Base-by-base conservation (phyloP, 2,888 invertebrate species). In the Lordiphosa andalusiaca region DNA sequence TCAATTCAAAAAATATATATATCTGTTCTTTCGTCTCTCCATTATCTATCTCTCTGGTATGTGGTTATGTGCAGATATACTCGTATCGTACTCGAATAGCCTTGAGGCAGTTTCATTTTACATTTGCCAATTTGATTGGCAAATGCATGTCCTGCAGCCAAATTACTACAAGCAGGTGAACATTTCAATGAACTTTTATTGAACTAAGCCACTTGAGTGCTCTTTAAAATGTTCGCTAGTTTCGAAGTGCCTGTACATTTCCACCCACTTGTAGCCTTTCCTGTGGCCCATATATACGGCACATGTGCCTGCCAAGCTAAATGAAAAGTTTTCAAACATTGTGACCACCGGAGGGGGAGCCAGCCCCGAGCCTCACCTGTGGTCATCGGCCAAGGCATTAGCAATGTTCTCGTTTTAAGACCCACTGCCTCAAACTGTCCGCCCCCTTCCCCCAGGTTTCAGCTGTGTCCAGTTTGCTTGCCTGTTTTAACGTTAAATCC, bases 401-500 rank as follows among this genome's bases (percentile, higher is more conserved):
- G 30, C 30, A 7, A 30, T 30, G 30, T 30, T 30, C 30, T 30
- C 30, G 30, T 7, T 30, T 30, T 30, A 30, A 30, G 30, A 30
- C 30, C 30, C 30, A 30, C 30, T 25, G 25, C 25, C 25, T 6
- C 25, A 6, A 13, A 25, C 30, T n/a, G 16, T 16, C 16, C 16
- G 16, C 16, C 16, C 16, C 16, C 3, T 19, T 19, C 19, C 2
- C 3, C 4, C 19, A 2, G 25, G 25, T 4, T 64, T 56, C 64
- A 64, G 64, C 66, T 63, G 65, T 50, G 63, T 50, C 50, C 63
- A 47, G 46, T 44, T 44, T 10, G 19, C 21, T 47, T 21, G 36
- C 23, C 23, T 25, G 13, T 49, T 38, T 37, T 23, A 64, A 64
- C 66, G 51, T 57, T 65, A 52, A 48, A 64, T 67, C 66, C 64